Evolutionary conservation across 92 coral and sea anemone species (phyloP).

Genomic region (Montipora capitata): DNA sequence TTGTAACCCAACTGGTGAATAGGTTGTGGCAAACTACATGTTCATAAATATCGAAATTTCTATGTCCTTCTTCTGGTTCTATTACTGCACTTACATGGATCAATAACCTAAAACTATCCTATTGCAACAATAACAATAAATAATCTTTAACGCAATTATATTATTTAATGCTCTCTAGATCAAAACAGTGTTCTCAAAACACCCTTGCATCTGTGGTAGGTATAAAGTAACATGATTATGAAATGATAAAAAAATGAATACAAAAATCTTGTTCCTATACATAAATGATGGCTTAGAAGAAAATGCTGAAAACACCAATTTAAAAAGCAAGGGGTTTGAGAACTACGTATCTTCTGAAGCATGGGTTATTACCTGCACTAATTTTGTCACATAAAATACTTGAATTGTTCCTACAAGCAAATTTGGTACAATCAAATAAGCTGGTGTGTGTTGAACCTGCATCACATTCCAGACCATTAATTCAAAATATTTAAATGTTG

Average conservation of each 20-base stretch:
- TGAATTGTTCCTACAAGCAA: background rate
- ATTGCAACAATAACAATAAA: background rate
- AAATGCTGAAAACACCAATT: background rate
- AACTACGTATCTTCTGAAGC: background rate
- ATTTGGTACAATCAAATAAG: background rate
- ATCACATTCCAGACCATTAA: slow-evolving; percentile 46
- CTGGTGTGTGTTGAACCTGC: slow-evolving; percentile 56
- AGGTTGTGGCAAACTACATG: too few species aligned
- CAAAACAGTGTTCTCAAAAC: slow-evolving; percentile 30
- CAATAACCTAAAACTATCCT: slow-evolving; percentile 7
- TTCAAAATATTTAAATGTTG: background rate
- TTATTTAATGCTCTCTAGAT: background rate
- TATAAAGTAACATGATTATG: slow-evolving; percentile 4
- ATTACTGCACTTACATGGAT: background rate
- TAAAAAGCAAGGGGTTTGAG: slow-evolving; percentile 16
- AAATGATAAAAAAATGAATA: background rate
- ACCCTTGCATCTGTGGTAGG: slow-evolving; percentile 8
- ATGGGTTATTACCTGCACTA: background rate
- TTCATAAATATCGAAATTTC: too few species aligned
- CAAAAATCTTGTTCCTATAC: background rate
- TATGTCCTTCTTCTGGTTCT: background rate
- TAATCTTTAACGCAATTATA: background rate
- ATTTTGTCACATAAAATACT: background rate
- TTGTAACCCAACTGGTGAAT: too few species aligned
- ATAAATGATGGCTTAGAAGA: background rate